Conservation (phyloP, 2,888 invertebrate species). For the Gymnoscelis rufifasciata region DNA sequence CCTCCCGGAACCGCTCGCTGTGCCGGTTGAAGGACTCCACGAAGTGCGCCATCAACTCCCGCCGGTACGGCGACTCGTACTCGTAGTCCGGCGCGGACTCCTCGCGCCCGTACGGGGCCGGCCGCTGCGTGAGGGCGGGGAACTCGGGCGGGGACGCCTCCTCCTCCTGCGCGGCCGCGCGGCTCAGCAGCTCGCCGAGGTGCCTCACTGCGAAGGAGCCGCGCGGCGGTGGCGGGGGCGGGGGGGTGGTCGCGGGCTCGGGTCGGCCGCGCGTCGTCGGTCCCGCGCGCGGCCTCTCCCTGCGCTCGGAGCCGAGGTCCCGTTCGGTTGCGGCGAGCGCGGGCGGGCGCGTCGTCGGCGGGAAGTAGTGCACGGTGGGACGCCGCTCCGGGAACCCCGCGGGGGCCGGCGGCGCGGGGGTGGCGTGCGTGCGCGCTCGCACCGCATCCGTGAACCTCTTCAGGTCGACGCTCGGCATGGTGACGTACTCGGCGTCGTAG, state of each 20-base stretch:
- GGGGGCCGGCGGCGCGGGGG: neutral
- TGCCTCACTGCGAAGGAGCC: neutral
- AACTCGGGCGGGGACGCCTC: slow-evolving; percentile 29
- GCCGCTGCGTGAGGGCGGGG: slow-evolving; percentile 1
- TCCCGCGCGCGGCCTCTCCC: slow-evolving; percentile 40
- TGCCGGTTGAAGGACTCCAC: slow-evolving; percentile 64
- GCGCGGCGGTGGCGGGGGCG: neutral
- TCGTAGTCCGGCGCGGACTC: slow-evolving; percentile 43
- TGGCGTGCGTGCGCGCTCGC: slow-evolving; percentile 4
- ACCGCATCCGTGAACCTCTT: slow-evolving; percentile 46
- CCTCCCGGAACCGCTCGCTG: slow-evolving; percentile 55
- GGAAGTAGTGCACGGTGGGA: slow-evolving; percentile 64
- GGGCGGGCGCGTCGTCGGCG: slow-evolving; percentile 46
- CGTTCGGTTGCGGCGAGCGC: slow-evolving; percentile 42
- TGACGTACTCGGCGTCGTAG: slow-evolving; percentile 56
- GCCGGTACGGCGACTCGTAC: slow-evolving; percentile 52
- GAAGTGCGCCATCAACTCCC: slow-evolving; percentile 54
- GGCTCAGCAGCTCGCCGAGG: slow-evolving; percentile 47
- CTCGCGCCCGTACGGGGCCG: neutral
- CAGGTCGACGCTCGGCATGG: slow-evolving; percentile 56
- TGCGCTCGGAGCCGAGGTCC: slow-evolving; percentile 43
- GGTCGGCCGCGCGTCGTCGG: slow-evolving; percentile 5
- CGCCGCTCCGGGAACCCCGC: slow-evolving; percentile 28
- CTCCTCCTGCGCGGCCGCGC: slow-evolving; percentile 48
- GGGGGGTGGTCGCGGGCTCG: neutral